Evolutionary conservation across 2,113 vertebrate genomes (phyloP), one percentile per base, ranked within the genome.

Genomic region (Rhinopomastus cyanomelas): DNA sequence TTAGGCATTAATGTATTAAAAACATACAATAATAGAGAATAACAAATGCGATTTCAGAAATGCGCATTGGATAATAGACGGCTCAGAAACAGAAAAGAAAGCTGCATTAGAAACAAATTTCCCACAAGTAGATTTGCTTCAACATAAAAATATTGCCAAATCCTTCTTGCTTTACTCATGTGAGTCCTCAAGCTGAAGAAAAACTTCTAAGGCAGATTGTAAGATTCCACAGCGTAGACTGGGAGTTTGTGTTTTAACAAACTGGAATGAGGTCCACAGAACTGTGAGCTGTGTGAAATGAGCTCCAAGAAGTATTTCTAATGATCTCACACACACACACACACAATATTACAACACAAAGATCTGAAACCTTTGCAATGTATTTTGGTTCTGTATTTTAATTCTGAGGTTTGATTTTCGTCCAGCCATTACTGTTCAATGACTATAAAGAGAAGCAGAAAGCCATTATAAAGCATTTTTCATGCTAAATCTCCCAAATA

Each of bases 31-130:
- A 81, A 27, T 16, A 79, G 46, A 57, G 20, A 87, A 88, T 37
- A 89, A 81, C 9, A 75, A 73, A 64, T 59, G 12, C 6, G 42
- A 6, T 60, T 86, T 86, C 44, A 89, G 55, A 75, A 72, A 55
- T 66, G 10, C 81, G 9, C 46, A 30, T n/a, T 36, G 39, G 42
- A 53, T 39, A 78, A 44, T 17, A 66, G 51, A 39, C 1, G 18
- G 71, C 42, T 84, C 65, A 81, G 25, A 72, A 84, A 60, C 16
- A 92, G 62, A 69, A 87, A n/a, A 89, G 39, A 92, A 93, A 85
- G 16, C 13, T 75, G 21, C 32, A 86, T 62, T 81, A 76, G 55
- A 78, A 93, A 87, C 18, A 86, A 65, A 79, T 81, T 87, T 91
- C 19, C 34, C 9, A 1, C 34, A 68, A 81, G 57, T 39, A 72